Percentiles rank a stretch among this genome's conserved stretches.
Conservation (phyloP, 2,113 vertebrate genomes). For the Phaetusa simplex region DNA sequence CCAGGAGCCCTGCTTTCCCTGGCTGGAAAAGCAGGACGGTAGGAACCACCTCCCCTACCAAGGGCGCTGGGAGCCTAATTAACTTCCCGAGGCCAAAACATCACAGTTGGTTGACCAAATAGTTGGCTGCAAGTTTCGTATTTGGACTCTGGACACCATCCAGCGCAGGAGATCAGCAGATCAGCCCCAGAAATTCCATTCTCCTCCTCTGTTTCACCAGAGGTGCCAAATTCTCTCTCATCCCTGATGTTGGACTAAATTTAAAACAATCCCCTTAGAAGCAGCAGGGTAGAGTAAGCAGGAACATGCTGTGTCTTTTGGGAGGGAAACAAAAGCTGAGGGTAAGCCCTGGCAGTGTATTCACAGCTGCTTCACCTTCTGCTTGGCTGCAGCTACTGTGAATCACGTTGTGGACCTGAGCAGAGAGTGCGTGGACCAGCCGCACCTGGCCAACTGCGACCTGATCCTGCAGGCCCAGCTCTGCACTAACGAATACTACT, state of each 20-base stretch:
- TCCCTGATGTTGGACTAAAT: background rate
- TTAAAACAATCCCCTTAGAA: background rate
- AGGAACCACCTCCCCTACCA: background rate
- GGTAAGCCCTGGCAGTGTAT: background rate
- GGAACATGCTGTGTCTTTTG: background rate
- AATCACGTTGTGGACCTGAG: background rate
- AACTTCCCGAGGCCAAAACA: background rate
- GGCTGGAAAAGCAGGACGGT: background rate
- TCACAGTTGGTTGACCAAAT: background rate
- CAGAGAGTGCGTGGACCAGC: constrained; percentile 85
- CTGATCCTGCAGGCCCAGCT: constrained; percentile 91
- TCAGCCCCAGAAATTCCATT: background rate
- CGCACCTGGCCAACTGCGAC: constrained; percentile 91
- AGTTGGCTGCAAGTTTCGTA: background rate
- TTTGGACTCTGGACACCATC: background rate
- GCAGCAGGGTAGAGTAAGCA: background rate
- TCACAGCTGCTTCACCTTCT: background rate
- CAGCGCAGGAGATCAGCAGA: background rate
- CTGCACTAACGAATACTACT: constrained; percentile 88
- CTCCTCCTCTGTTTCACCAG: background rate
- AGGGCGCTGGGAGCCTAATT: background rate
- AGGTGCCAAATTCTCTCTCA: background rate
- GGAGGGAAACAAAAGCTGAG: background rate
- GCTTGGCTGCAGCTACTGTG: background rate
- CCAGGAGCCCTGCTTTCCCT: background rate